Conservation (phyloP, 2,797 vertebrate genomes). For the Lemur catta region DNA sequence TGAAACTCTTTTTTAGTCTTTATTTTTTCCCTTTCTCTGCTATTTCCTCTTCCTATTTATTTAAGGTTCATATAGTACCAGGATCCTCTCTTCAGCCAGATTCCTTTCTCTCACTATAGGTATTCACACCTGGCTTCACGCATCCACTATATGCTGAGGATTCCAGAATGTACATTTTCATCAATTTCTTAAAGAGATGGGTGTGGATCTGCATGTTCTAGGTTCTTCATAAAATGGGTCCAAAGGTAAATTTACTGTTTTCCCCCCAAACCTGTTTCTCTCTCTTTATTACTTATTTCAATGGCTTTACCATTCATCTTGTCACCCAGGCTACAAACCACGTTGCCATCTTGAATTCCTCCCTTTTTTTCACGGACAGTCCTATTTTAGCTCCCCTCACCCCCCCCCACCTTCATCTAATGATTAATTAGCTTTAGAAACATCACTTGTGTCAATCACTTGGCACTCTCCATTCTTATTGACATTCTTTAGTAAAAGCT, state of each 20-base stretch:
- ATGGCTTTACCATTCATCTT: neutral
- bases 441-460: neutral
- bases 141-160: neutral
- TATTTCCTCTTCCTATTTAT: neutral
- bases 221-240: neutral
- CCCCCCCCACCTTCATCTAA: neutral
- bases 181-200: neutral
- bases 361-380: neutral
- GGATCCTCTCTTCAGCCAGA: neutral
- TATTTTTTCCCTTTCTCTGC: neutral
- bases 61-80: neutral
- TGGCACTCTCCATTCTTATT: neutral
- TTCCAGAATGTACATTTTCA: neutral
- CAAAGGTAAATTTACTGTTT: neutral
- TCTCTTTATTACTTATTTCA: neutral
- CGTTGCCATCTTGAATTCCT: neutral
- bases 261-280: neutral
- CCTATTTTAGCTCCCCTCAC: neutral
- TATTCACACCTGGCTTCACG: neutral
- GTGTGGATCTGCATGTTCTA: neutral
- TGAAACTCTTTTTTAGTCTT: neutral
- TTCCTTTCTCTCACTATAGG: neutral
- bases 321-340: neutral
- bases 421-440: neutral
- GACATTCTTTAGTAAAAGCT: neutral